Evolutionary conservation across 2,888 invertebrate species (phyloP).

Genomic region (Sepioteuthis lessoniana): DNA sequence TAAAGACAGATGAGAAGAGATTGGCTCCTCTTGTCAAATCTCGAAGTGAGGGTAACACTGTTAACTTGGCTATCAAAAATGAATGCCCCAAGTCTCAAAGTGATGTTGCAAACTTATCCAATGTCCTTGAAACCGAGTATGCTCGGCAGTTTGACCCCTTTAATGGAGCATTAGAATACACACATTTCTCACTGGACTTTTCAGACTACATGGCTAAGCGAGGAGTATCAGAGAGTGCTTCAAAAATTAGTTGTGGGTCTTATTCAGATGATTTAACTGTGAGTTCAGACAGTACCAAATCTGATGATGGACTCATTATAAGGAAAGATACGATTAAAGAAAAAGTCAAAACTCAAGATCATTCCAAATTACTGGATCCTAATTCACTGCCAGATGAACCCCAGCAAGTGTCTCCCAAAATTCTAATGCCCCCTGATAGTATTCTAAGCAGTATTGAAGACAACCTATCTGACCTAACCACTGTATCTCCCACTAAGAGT

Average conservation of each 20-base stretch:
- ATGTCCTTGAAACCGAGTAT: constrained; percentile 44
- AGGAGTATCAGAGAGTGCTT: constrained; percentile 40
- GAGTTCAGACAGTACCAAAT: constrained; percentile 44
- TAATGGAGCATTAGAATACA: background rate
- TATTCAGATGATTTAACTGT: constrained; percentile 38
- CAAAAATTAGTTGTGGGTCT: constrained; percentile 43
- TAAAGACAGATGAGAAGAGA: background rate
- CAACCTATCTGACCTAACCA: constrained; percentile 39
- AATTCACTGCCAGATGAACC: constrained; percentile 39
- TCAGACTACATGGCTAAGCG: constrained; percentile 39
- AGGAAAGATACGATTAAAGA: background rate
- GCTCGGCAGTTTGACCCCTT: constrained; percentile 46
- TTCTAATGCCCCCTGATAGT: constrained; percentile 38
- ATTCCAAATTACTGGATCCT: background rate
- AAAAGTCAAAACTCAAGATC: background rate
- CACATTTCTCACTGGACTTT: constrained; percentile 40
- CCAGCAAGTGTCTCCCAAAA: background rate
- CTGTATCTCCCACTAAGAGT: constrained; percentile 38
- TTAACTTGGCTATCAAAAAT: background rate
- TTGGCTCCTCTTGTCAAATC: constrained; percentile 39
- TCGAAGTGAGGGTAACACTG: background rate
- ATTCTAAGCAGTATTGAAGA: constrained; percentile 46
- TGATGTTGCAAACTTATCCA: constrained; percentile 35
- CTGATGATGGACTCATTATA: background rate
- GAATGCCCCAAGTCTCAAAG: constrained; percentile 41